Evolutionary conservation across 2,888 invertebrate genomes (phyloP).

Genomic region (Pheosia tremula): DNA sequence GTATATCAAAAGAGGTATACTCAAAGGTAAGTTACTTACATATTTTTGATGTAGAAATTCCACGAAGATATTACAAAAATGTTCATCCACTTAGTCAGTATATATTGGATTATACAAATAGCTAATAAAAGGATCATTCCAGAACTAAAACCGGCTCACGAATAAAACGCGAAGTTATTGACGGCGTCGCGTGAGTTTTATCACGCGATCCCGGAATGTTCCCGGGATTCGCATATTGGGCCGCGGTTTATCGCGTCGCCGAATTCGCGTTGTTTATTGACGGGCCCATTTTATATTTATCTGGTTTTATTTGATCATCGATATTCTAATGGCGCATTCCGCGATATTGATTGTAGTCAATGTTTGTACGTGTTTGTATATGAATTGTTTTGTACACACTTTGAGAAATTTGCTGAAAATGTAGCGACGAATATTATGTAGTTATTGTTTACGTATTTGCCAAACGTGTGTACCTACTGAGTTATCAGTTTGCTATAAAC

Average conservation of each 20-base stretch:
- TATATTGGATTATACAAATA: too few species aligned
- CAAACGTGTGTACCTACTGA: too few species aligned
- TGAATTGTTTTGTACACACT: conserved; percentile 1
- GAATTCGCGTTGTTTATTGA: conserved; percentile 43
- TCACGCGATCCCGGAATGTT: conserved; percentile 53
- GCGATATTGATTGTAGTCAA: conserved; percentile 31
- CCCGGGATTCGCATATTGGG: conserved; percentile 55
- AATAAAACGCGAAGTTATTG: conserved; percentile 32
- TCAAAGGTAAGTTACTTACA: too few species aligned
- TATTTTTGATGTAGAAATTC: too few species aligned
- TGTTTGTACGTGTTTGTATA: conserved; percentile 2
- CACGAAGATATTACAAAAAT: too few species aligned
- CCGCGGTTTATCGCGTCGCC: conserved; percentile 42
- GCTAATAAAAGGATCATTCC: not conserved
- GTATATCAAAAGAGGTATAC: too few species aligned
- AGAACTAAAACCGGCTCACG: not conserved
- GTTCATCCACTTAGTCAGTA: too few species aligned
- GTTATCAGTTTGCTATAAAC: too few species aligned
- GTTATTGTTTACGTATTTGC: not conserved
- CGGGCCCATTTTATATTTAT: conserved; percentile 34
- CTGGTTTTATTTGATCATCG: conserved; percentile 31
- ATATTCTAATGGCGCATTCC: conserved; percentile 39
- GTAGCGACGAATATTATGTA: not conserved
- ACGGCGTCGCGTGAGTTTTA: conserved; percentile 35
- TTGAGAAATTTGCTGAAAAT: not conserved